Conservation (phyloP, 2,113 vertebrate species). For the Lagenorhynchus albirostris region DNA sequence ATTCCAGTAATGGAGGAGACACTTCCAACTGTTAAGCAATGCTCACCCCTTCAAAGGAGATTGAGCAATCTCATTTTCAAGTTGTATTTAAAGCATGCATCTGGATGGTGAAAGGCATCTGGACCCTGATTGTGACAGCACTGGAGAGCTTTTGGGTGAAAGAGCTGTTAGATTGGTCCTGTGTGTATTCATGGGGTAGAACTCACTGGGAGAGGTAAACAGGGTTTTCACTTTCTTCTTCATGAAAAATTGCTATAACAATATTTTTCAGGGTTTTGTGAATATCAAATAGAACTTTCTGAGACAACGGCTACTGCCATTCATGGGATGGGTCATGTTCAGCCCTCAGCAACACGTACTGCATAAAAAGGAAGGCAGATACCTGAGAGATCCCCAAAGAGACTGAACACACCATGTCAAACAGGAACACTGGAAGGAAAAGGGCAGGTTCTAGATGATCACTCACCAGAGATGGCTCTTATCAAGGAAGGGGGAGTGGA, state of each 20-base stretch:
- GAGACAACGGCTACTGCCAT: neutral
- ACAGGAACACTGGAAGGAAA: neutral
- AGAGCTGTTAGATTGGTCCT: neutral
- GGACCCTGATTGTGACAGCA: neutral
- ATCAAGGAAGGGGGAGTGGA: neutral
- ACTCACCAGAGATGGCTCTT: neutral
- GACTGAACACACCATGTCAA: neutral
- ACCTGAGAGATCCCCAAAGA: neutral
- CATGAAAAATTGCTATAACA: neutral
- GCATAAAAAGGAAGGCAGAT: neutral
- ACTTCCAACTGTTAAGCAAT: slow-evolving; percentile 32
- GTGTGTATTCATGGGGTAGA: neutral
- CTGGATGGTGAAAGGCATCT: neutral
- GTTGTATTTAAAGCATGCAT: slow-evolving; percentile 16
- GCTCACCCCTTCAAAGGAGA: slow-evolving; percentile 17
- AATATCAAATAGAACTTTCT: neutral
- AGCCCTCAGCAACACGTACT: neutral
- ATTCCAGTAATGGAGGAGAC: slow-evolving; percentile 39
- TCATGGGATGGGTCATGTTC: neutral
- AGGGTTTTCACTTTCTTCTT: neutral
- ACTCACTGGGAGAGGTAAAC: neutral
- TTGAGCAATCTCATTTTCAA: slow-evolving; percentile 34
- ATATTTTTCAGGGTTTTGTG: neutral
- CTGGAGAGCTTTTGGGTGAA: neutral
- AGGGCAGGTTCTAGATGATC: neutral